phyloP scores from a whole-genome alignment of 2,888 invertebrate genomes.

The Pimpla rufipes region DNA sequence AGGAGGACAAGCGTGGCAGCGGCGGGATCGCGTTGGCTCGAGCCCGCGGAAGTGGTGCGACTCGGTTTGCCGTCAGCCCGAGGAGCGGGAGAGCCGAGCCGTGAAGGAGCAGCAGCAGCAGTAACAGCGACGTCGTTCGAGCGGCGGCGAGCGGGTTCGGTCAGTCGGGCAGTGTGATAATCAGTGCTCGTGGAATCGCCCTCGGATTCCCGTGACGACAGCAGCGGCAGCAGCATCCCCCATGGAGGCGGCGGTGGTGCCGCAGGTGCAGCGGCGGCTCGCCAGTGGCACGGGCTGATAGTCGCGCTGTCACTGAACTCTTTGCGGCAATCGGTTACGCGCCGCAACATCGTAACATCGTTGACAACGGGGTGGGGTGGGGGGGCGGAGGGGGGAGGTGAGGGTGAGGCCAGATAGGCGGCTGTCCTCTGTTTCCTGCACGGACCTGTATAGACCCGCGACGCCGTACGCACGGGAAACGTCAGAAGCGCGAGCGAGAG shows the following conservation, averaged over 20 bases:
- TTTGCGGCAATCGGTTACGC: slow-evolving; percentile 67
- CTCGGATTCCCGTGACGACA: neutral
- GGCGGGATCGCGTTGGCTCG: slow-evolving; percentile 30
- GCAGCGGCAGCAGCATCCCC: slow-evolving; percentile 54
- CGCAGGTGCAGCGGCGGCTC: slow-evolving; percentile 22
- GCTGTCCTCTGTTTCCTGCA: too few relatives aligned
- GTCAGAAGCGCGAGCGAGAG: neutral
- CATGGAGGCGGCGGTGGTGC: slow-evolving; percentile 37
- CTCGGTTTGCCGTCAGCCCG: slow-evolving; percentile 51
- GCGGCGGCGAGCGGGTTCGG: neutral
- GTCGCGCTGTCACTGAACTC: slow-evolving; percentile 62
- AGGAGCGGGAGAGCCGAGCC: neutral
- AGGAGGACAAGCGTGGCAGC: slow-evolving; percentile 45
- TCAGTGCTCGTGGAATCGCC: neutral
- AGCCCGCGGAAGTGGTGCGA: slow-evolving; percentile 56
- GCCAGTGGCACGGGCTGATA: neutral
- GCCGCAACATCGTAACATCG: slow-evolving; percentile 71
- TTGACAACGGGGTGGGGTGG: slow-evolving; percentile 57
- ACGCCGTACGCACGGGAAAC: too few relatives aligned
- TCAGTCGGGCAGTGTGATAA: neutral
- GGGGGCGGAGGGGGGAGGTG: neutral
- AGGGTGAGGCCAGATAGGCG: too few relatives aligned
- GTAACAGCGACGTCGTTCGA: neutral
- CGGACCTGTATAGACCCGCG: too few relatives aligned
- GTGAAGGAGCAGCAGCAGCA: neutral